Evolutionary conservation across 2,797 vertebrate genomes (phyloP).

Genomic region (Coregonus ussuriensis): DNA sequence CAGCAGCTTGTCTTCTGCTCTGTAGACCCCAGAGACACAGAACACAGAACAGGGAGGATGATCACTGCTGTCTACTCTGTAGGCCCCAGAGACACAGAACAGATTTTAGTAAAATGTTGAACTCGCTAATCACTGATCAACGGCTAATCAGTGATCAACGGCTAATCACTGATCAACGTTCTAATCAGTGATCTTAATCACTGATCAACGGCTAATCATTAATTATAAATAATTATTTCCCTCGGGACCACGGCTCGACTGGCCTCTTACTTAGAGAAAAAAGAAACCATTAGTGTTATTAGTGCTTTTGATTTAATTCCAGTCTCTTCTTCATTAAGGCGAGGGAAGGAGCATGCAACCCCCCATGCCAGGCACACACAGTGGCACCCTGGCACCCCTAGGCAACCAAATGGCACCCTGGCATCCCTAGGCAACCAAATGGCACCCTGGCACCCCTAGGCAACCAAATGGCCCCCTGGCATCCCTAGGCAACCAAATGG

Average conservation of each 20-base stretch:
- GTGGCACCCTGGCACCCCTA: background rate
- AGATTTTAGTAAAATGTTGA: slow-evolving; percentile 13
- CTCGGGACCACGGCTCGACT: slow-evolving; percentile 10
- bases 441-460: no score
- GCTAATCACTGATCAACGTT: slow-evolving; percentile 29
- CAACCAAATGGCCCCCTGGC: no score
- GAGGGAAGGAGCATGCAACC: slow-evolving; percentile 4
- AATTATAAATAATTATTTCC: slow-evolving; percentile 44
- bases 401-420: no score
- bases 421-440: no score
- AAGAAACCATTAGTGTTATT: slow-evolving; percentile 50
- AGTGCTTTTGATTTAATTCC: slow-evolving; percentile 49
- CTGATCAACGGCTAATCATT: slow-evolving; percentile 46
- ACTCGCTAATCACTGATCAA: slow-evolving; percentile 30
- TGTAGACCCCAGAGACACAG: no score
- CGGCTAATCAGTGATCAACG: no score
- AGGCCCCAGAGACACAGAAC: background rate
- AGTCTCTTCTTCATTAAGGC: slow-evolving; percentile 47
- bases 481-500: no score
- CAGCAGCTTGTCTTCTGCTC: background rate
- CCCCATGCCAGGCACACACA: slow-evolving; percentile 1
- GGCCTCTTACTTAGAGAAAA: slow-evolving; percentile 10
- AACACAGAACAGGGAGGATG: no score
- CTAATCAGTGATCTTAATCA: slow-evolving; percentile 49
- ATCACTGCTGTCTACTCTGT: no score